Evolutionary conservation across 2,797 vertebrate genomes (phyloP).

Genomic region (Rhynchonycteris naso): DNA sequence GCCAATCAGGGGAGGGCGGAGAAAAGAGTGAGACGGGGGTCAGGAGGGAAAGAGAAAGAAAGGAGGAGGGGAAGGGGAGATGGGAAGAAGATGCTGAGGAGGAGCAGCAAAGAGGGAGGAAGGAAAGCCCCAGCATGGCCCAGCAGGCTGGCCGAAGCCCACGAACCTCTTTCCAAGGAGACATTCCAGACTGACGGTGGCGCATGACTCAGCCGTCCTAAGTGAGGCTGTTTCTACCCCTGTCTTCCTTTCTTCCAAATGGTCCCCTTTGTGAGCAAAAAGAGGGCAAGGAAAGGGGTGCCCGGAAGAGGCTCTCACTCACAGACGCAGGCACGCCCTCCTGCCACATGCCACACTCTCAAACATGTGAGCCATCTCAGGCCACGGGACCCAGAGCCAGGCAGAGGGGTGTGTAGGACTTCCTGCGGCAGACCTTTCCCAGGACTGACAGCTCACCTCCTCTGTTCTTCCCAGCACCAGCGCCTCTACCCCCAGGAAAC

Average conservation of each 20-base stretch:
- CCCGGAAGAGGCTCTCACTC: neutral
- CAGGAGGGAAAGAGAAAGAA: neutral
- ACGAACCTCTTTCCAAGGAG: neutral
- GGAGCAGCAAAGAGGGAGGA: neutral
- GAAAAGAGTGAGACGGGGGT: neutral
- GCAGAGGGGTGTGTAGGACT: neutral
- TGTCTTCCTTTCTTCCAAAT: neutral
- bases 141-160: neutral
- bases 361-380: neutral
- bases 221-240: neutral
- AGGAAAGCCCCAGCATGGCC: neutral
- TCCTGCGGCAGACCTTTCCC: neutral
- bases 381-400: rapidly evolving
- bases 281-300: neutral
- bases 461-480: neutral
- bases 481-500: constrained; percentile 5
- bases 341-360: rapidly evolving
- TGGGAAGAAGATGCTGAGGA: neutral
- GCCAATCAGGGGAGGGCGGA: neutral
- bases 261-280: neutral
- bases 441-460: neutral
- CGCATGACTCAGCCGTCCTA: neutral
- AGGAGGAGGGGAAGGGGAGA: neutral
- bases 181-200: neutral
- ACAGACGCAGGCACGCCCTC: rapidly evolving